phyloP scores from a whole-genome alignment of 1,140 invertebrate species.

The Monochamus saltuarius region DNA sequence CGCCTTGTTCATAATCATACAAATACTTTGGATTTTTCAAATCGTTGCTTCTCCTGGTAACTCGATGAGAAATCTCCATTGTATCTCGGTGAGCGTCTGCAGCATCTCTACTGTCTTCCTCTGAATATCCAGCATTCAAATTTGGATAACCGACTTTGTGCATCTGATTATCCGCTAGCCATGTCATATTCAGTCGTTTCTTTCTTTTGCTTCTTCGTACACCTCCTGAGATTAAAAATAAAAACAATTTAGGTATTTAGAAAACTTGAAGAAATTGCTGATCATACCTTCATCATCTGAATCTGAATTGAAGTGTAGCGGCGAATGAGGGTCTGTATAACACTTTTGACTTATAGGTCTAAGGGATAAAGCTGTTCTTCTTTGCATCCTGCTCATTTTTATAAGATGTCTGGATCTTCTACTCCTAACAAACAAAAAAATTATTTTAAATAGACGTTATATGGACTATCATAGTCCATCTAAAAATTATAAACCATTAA shows the following conservation, averaged over 20 bases:
- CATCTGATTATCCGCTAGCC: slow-evolving; percentile 54
- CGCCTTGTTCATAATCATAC: slow-evolving; percentile 33
- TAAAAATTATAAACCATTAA: too few relatives aligned
- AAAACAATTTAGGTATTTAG: background rate
- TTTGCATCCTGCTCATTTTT: slow-evolving; percentile 36
- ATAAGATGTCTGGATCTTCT: slow-evolving; percentile 29
- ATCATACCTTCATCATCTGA: slow-evolving; percentile 35
- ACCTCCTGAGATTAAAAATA: slow-evolving; percentile 15
- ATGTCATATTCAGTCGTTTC: slow-evolving; percentile 54
- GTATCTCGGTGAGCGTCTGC: slow-evolving; percentile 24
- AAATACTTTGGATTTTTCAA: slow-evolving; percentile 37
- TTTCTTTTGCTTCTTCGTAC: slow-evolving; percentile 62
- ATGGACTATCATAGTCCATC: too few relatives aligned
- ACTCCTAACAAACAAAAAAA: slow-evolving; percentile 24
- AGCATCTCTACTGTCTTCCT: slow-evolving; percentile 49
- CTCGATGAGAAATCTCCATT: slow-evolving; percentile 19
- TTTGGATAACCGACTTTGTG: slow-evolving; percentile 51
- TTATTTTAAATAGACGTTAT: background rate
- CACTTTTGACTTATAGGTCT: slow-evolving; percentile 46
- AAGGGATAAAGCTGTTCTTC: slow-evolving; percentile 45
- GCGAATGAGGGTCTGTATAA: slow-evolving; percentile 45
- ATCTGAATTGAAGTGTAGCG: slow-evolving; percentile 42
- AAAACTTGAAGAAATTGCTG: background rate
- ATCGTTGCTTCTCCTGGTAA: slow-evolving; percentile 23
- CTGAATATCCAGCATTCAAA: slow-evolving; percentile 45